Evolutionary conservation across 2,888 invertebrate genomes (phyloP), one percentile per base, ranked within the genome.

Genomic region (Limnephilus lunatus): DNA sequence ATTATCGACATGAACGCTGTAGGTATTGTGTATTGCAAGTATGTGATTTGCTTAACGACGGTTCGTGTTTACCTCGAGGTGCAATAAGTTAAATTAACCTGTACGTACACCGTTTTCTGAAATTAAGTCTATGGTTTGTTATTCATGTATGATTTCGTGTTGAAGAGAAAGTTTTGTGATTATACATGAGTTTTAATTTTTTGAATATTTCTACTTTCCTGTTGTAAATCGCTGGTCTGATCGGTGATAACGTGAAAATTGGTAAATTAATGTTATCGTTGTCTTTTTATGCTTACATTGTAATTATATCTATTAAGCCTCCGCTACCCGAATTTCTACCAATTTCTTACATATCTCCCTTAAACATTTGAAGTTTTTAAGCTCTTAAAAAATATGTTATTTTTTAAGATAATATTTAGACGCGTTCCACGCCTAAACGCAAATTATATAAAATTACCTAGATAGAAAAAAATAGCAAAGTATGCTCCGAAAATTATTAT

Each of bases 1-100:
- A n/a, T 68, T 68, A n/a, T 68, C 68, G 68, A 68, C 68, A 25
- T 68, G 68, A 68, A 68, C 9, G 68, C 68, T 68, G 19, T 19
- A 25, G 4, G 68, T 68, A n/a, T 9, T 68, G 25, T n/a, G 25
- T 68, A 68, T 68, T 9, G 9, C 25, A 68, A 68, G 68, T 68
- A 5, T 68, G 68, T 68, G 68, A 68, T 68, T 68, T 15, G 15
- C 53, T 68, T 25, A 83, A 11, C 83, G 3, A 12, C 83, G 19
- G 83, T 83, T 83, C 83, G 83, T 83, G 83, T 39, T 35, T 39
- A 83, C 83, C 83, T 35, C 83, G 83, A 39, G 83, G 83, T 83
- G 83, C 83, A 25, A 35, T 83, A 68, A 68, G 25, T 68, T 68
- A 25, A 5, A 7, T 68, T 68, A 68, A 68, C 53, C 25, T 68